A percentile compares a stretch with the other conserved stretches of the same genome.
These are phyloP conservation scores for Pungitius pungitius DNA, from an alignment of 2,113 vertebrate genomes.

Conservation along the genomic window DNA sequence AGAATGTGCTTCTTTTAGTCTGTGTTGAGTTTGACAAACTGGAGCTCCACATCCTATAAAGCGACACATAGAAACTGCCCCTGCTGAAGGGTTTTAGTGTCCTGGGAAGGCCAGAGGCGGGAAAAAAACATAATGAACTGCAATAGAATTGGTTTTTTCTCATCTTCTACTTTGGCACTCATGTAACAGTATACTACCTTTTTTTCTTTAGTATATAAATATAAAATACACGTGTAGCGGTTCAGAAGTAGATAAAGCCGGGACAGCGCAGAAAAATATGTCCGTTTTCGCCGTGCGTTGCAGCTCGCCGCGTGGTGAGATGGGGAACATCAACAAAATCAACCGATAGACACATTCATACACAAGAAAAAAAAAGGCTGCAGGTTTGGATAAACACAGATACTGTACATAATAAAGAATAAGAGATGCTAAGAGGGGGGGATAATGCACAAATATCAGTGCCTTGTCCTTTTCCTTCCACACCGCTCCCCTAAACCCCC, in stretches of 20 bases:
- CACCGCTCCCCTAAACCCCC: constrained; percentile 23
- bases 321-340: constrained; percentile 22
- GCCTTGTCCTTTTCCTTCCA: constrained; percentile 19
- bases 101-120: constrained; percentile 23
- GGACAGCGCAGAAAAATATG: constrained; percentile 59
- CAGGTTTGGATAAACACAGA: constrained; percentile 36
- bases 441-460: constrained; percentile 27
- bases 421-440: constrained; percentile 34
- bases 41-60: constrained; percentile 42
- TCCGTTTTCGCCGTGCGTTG: constrained; percentile 64
- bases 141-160: constrained; percentile 60
- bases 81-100: constrained; percentile 30
- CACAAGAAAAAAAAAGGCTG: constrained; percentile 40
- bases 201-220: constrained; percentile 67
- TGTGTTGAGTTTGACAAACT: constrained; percentile 18
- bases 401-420: constrained; percentile 15
- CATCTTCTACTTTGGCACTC: constrained; percentile 79
- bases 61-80: constrained; percentile 47
- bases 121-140: constrained; percentile 38
- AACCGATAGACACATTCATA: constrained; percentile 48
- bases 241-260: constrained; percentile 61
- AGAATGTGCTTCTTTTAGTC: constrained; percentile 39
- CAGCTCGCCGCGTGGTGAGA: constrained; percentile 53
- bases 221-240: constrained; percentile 65
- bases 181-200: constrained; percentile 68